Conservation (phyloP, 64 coral and sea anemone species). For the Porites lutea region DNA sequence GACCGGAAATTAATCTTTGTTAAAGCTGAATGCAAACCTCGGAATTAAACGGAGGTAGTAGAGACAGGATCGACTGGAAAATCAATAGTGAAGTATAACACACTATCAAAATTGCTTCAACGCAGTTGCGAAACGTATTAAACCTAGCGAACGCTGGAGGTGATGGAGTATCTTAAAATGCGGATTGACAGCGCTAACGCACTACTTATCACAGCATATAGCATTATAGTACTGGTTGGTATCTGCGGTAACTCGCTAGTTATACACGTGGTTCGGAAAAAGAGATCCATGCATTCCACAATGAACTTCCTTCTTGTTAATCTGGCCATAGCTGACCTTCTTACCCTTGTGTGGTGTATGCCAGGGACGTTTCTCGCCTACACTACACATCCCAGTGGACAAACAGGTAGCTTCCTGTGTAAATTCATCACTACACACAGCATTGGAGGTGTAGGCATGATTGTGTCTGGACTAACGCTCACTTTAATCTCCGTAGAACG, state of each 20-base stretch:
- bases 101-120: neutral
- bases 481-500: slow-evolving; percentile 74
- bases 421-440: slow-evolving; percentile 69
- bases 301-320: slow-evolving; percentile 75
- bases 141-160: too few relatives aligned
- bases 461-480: slow-evolving; percentile 69
- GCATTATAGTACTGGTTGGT: slow-evolving; percentile 38
- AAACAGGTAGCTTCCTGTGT: slow-evolving; percentile 35
- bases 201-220: slow-evolving; percentile 29
- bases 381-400: slow-evolving; percentile 36
- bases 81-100: neutral
- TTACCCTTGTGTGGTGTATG: slow-evolving; percentile 55
- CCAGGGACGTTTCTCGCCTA: slow-evolving; percentile 47
- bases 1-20: too few relatives aligned
- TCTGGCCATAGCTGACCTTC: slow-evolving; percentile 64
- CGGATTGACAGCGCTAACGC: neutral
- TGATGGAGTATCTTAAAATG: neutral
- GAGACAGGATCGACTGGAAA: neutral
- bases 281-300: slow-evolving; percentile 61
- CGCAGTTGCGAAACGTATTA: neutral
- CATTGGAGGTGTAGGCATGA: slow-evolving; percentile 56
- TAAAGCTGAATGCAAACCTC: too few relatives aligned
- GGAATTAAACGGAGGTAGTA: too few relatives aligned
- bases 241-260: slow-evolving; percentile 61
- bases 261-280: slow-evolving; percentile 54